Evolutionary conservation across 2,113 vertebrate species (phyloP).

Genomic region (Lasiurus cinereus): DNA sequence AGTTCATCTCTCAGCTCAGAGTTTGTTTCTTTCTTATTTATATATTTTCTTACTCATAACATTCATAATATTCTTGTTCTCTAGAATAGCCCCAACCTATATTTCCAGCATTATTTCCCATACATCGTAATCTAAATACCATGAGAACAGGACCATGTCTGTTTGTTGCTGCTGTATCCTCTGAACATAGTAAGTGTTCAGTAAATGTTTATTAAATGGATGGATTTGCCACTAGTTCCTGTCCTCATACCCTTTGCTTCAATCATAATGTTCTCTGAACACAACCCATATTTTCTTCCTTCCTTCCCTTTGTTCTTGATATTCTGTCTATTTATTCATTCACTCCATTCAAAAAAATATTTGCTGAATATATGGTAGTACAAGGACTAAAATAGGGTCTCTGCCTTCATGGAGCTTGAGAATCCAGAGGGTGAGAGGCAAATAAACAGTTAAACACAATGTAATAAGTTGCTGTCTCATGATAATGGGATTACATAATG

Average conservation of each 20-base stretch:
- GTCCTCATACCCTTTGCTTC: neutral
- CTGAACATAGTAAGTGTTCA: neutral
- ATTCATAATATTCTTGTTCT: slow-evolving; percentile 1
- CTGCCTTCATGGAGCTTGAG: neutral
- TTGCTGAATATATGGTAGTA: slow-evolving; percentile 1
- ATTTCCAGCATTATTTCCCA: slow-evolving; percentile 7
- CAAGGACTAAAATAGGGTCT: neutral
- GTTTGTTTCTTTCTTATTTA: slow-evolving; percentile 11
- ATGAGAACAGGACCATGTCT: neutral
- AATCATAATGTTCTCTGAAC: neutral
- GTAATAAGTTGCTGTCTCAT: neutral
- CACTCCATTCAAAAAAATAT: neutral
- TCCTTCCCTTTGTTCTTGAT: neutral
- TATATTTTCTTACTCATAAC: neutral
- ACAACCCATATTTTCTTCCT: neutral
- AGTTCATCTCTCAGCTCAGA: slow-evolving; percentile 37
- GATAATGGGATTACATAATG: neutral
- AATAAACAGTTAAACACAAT: neutral
- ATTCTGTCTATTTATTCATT: slow-evolving; percentile 19
- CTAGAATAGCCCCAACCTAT: neutral
- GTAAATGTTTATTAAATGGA: neutral
- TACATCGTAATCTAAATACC: neutral
- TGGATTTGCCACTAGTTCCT: neutral
- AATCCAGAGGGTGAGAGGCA: slow-evolving; percentile 29
- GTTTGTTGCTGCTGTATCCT: neutral